Evolutionary conservation across 2,888 invertebrate species (phyloP), one percentile per base, ranked within the genome.

Genomic region (Prosapia bicincta): DNA sequence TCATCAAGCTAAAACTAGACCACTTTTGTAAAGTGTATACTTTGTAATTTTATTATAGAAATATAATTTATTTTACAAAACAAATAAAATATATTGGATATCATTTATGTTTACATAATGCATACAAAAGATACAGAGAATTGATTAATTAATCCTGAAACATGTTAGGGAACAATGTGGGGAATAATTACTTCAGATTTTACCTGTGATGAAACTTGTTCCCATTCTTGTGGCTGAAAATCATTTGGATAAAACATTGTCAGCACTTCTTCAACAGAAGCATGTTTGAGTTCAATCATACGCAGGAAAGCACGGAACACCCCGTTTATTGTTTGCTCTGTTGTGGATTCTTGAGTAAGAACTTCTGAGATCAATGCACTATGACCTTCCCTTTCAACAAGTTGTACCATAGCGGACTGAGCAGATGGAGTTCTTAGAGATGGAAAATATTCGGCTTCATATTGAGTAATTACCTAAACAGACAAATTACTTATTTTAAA

Each of bases 261-360:
- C 80, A 95, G 92, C 25, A 95, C 92, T 85, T 94, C 94, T 85
- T 95, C 95, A 25, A 95, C 92, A 0, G 93, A 92, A 71, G 91
- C 90, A 82, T 94, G 92, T 82, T 92, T 91, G 76, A 92, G 87
- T 83, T 94, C 93, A 9, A 95, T 91, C 93, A 95, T 94, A 82
- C 91, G 91, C 86, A 95, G 91, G 84, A 95, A 93, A 6, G 95
- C 95, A 79, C 92, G 89, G 85, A 95, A 95, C 13, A 95, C 95
- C 71, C 93, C 92, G 72, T 93, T 93, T 25, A 91, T 86, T 75
- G 91, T 90, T 83, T 94, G 94, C 83, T 93, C 93, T 72, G 92
- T 90, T 0, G 92, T 88, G 0, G 92, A 91, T 83, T 94, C 94
- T 85, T 94, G 93, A 0, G 93, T 92, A 71, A 95, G 74, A 25